Conservation (phyloP, 1,140 invertebrate genomes). For the Delia radicum region DNA sequence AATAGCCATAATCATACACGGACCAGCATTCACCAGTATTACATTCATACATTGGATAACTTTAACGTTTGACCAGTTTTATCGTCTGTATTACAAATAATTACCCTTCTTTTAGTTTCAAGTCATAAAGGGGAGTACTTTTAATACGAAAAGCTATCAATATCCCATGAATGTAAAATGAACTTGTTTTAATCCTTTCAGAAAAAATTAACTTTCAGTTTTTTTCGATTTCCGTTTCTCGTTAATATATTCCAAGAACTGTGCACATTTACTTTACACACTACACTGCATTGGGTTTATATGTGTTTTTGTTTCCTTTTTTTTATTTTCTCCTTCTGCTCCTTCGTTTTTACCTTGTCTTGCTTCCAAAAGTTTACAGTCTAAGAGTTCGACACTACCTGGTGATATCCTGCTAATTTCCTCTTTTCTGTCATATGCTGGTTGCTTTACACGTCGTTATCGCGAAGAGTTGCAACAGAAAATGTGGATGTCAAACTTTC, state of each 20-base stretch:
- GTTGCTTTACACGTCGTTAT: conserved; percentile 89
- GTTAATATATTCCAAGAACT: conserved; percentile 1
- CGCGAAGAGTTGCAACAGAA: conserved; percentile 78
- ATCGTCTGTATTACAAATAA: neutral
- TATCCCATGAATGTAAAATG: conserved; percentile 1
- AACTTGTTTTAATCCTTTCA: neutral
- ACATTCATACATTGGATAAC: neutral
- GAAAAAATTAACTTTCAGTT: conserved; percentile 14
- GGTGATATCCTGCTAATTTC: conserved; percentile 89
- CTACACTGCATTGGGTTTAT: neutral
- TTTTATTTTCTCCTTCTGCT: neutral
- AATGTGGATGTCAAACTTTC: conserved; percentile 64
- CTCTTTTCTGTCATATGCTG: conserved; percentile 94
- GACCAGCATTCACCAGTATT: too few relatives aligned
- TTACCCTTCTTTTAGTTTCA: neutral
- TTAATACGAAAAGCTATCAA: neutral
- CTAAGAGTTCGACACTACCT: conserved; percentile 74
- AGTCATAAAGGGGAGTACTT: neutral
- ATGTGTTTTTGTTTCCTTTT: neutral
- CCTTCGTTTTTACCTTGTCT: conserved; percentile 36
- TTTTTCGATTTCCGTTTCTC: conserved; percentile 50
- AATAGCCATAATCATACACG: neutral
- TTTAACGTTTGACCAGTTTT: neutral
- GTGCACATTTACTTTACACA: neutral
- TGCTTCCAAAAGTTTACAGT: conserved; percentile 56